phyloP scores from a whole-genome alignment of 2,888 invertebrate genomes.

The Leucophenga maculata region DNA sequence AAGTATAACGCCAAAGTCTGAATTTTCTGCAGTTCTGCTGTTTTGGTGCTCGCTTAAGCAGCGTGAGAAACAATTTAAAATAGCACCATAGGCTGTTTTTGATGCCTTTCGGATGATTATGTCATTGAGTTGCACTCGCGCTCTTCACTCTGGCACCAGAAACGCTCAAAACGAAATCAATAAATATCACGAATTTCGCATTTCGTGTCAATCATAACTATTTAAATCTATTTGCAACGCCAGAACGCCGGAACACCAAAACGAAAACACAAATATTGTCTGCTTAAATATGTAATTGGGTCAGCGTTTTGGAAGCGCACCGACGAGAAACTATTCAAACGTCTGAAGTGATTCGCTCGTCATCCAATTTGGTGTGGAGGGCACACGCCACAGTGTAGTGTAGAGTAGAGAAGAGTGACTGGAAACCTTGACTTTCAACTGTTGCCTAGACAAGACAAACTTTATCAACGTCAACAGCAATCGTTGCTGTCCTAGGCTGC shows the following conservation, averaged over 20 bases:
- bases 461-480: too few species aligned
- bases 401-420: neutral
- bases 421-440: constrained; percentile 20
- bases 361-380: neutral
- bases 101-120: neutral
- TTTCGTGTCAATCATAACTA: constrained; percentile 13
- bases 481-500: neutral
- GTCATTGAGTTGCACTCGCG: constrained; percentile 9
- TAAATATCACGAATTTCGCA: neutral
- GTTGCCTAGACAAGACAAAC: neutral
- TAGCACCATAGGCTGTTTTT: neutral
- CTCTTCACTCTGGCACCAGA: neutral
- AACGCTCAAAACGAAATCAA: neutral
- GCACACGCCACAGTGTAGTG: neutral
- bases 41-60: constrained; percentile 24
- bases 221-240: constrained; percentile 1
- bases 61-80: constrained; percentile 30
- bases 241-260: too few species aligned
- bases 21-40: neutral
- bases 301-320: neutral
- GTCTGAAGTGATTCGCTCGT: neutral
- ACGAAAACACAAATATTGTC: constrained; percentile 3
- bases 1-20: neutral
- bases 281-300: constrained; percentile 15
- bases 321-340: too few species aligned